Conservation (phyloP, 1,140 invertebrate species). For the Aphelinus atriplicis region DNA sequence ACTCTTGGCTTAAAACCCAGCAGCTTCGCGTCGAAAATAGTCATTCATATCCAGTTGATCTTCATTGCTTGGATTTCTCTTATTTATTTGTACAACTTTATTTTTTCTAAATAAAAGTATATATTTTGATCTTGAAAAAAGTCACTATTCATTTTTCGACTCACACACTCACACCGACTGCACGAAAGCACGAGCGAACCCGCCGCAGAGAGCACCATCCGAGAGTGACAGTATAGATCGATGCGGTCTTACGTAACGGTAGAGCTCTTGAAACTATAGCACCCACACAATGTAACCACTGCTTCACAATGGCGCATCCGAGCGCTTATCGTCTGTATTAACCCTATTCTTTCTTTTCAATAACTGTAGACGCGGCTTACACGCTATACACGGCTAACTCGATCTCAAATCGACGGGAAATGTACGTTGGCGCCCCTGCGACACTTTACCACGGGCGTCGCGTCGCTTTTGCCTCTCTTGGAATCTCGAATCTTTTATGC, state of each 20-base stretch:
- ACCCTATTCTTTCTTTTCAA: constrained; percentile 10
- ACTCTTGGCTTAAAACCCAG: too few relatives aligned
- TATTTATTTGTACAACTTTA: too few relatives aligned
- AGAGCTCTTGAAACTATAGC: constrained; percentile 4
- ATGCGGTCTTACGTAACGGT: constrained; percentile 18
- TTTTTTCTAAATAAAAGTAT: too few relatives aligned
- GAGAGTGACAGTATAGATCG: neutral
- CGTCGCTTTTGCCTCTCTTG: constrained; percentile 26
- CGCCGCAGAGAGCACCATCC: too few relatives aligned
- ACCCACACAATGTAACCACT: constrained; percentile 5
- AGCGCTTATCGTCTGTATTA: neutral
- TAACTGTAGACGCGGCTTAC: constrained; percentile 48
- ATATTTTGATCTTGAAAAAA: too few relatives aligned
- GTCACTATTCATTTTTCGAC: too few relatives aligned
- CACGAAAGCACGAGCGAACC: too few relatives aligned
- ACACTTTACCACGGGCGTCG: constrained; percentile 11
- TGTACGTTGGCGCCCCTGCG: constrained; percentile 22
- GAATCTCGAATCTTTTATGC: neutral
- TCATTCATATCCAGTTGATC: too few relatives aligned
- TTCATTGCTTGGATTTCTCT: too few relatives aligned
- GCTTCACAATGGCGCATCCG: constrained; percentile 8
- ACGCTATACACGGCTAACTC: constrained; percentile 50
- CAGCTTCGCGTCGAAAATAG: too few relatives aligned
- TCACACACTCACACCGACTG: too few relatives aligned
- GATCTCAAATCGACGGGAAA: constrained; percentile 56